A percentile compares a stretch with the other conserved stretches of the same genome.
phyloP scores from a whole-genome alignment of 1,140 invertebrate genomes.

The Drosophila seguyi region DNA sequence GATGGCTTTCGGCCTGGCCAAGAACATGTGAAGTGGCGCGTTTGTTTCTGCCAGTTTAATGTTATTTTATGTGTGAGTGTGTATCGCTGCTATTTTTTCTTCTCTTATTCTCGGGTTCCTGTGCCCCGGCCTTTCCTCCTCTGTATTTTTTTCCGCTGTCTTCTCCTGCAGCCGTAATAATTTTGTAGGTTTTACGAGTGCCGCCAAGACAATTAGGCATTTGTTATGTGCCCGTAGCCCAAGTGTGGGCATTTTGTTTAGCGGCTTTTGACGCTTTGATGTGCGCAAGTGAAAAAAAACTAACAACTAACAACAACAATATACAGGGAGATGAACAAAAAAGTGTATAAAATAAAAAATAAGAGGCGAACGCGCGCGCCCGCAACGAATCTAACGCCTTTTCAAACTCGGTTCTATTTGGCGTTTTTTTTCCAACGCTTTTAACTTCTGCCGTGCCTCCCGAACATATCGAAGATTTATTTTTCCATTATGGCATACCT shows the following conservation, averaged over 20 bases:
- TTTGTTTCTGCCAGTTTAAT: constrained; percentile 52
- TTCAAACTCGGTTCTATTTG: constrained; percentile 64
- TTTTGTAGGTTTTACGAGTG: constrained; percentile 83
- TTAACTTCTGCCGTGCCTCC: constrained; percentile 58
- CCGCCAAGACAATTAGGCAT: constrained; percentile 83
- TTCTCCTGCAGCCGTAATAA: constrained; percentile 71
- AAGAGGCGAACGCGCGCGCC: constrained; percentile 56
- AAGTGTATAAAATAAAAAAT: constrained; percentile 13
- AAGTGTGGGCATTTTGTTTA: constrained; percentile 82
- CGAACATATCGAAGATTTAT: constrained; percentile 72
- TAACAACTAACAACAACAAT: not conserved
- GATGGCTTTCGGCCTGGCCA: constrained; percentile 34
- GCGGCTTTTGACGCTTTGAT: constrained; percentile 79
- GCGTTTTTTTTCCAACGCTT: constrained; percentile 3
- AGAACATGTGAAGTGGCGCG: constrained; percentile 79
- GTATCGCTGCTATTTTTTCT: constrained; percentile 21
- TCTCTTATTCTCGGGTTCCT: constrained; percentile 6
- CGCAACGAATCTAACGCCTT: constrained; percentile 82
- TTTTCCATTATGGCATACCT: constrained; percentile 79
- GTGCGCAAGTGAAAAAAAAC: constrained; percentile 71
- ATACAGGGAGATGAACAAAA: constrained; percentile 25
- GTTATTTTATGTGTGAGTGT: constrained; percentile 32
- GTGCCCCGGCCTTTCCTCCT: constrained; percentile 9
- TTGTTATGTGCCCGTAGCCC: constrained; percentile 64
- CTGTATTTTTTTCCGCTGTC: constrained; percentile 31